Percentiles rank a stretch among this genome's conserved stretches.
Conservation (phyloP, 2,113 vertebrate species). For the Tinamus guttatus region DNA sequence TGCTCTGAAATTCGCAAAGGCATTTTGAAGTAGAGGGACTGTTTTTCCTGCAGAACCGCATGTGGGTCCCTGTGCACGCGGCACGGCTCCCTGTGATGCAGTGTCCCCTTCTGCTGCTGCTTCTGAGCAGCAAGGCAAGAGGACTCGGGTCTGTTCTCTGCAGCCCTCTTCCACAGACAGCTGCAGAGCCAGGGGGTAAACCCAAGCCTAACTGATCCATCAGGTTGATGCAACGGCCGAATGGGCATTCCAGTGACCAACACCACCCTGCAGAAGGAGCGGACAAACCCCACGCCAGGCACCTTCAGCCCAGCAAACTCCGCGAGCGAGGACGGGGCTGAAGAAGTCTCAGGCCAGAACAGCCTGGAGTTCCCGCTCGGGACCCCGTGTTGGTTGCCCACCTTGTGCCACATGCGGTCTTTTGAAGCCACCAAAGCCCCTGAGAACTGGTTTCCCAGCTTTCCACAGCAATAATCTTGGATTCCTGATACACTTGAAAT, state of each 20-base stretch:
- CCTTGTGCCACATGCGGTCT: no score
- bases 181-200: not conserved
- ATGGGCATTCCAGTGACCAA: no score
- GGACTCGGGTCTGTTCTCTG: not conserved
- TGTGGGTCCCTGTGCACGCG: not conserved
- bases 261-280: no score
- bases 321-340: no score
- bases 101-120: not conserved
- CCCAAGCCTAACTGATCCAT: not conserved
- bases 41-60: not conserved
- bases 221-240: no score
- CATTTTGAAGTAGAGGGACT: not conserved
- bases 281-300: no score
- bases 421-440: not conserved
- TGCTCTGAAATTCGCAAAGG: not conserved
- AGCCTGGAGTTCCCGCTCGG: no score
- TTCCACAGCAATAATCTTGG: no score
- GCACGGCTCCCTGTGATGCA: not conserved
- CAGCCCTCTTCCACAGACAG: rapidly evolving
- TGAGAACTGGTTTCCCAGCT: not conserved
- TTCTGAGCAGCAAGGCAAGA: not conserved
- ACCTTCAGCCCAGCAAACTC: no score
- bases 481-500: not conserved
- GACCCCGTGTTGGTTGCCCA: no score
- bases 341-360: no score